A percentile compares a stretch with the other conserved stretches of the same genome.
Evolutionary conservation across 2,888 invertebrate species (phyloP).

Genomic region (Pristionchus arcanus): DNA sequence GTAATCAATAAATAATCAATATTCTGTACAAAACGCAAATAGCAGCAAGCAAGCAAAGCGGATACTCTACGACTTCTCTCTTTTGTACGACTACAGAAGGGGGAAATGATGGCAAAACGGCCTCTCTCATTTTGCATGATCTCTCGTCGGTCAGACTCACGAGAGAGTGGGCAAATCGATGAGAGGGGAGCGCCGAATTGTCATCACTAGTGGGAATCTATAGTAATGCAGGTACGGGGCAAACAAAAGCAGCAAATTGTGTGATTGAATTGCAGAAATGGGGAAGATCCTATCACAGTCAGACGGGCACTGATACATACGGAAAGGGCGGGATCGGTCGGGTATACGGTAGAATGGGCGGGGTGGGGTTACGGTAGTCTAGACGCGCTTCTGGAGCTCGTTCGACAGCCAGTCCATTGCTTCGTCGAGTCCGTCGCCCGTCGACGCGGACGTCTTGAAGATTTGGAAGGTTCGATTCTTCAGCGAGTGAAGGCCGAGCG

Average conservation of each 20-base stretch:
- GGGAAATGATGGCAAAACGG: no score
- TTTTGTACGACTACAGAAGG: neutral
- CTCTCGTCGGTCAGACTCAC: no score
- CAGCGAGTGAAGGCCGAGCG: conserved; percentile 93
- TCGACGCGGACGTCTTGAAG: conserved; percentile 95
- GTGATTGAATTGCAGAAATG: neutral
- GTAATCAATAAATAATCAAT: neutral
- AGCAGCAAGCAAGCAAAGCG: conserved; percentile 28
- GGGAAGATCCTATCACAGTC: conserved; percentile 41
- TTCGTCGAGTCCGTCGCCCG: conserved; percentile 97
- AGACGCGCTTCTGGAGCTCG: conserved; percentile 70
- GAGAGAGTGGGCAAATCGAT: no score
- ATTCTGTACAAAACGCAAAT: neutral
- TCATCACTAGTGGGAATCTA: no score
- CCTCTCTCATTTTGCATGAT: no score
- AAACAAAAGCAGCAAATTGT: neutral
- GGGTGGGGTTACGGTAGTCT: neutral
- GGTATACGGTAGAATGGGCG: conserved; percentile 17
- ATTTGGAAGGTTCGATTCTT: conserved; percentile 99
- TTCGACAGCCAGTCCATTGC: conserved; percentile 96
- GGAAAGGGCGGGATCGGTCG: conserved; percentile 20
- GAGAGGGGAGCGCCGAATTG: no score
- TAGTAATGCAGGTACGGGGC: neutral
- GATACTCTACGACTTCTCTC: conserved; percentile 38
- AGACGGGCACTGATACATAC: conserved; percentile 43